Conservation (phyloP, 2,113 vertebrate species). For the Pelusios castaneus region DNA sequence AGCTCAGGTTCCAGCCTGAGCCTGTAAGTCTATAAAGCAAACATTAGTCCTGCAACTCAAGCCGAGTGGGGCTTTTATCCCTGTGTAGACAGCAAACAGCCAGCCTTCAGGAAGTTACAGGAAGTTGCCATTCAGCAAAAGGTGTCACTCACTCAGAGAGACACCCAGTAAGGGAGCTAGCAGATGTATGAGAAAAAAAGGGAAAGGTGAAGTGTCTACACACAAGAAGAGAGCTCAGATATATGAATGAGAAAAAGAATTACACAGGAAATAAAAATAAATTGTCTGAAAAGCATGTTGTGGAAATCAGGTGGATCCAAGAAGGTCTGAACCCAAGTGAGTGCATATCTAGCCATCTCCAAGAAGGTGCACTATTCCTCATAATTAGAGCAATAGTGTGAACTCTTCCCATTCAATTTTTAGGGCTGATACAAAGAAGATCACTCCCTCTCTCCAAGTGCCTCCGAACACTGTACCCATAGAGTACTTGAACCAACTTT, state of each 20-base stretch:
- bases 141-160: not conserved
- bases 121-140: not conserved
- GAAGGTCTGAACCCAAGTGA: not conserved
- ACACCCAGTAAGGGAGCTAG: not conserved
- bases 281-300: not conserved
- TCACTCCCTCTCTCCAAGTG: not conserved
- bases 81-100: too few relatives aligned
- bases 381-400: too few relatives aligned
- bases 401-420: not conserved
- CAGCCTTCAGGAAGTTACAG: too few relatives aligned
- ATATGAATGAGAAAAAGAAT: not conserved
- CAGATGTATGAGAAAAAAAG: not conserved
- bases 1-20: too few relatives aligned
- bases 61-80: too few relatives aligned
- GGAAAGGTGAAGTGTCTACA: not conserved
- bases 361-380: too few relatives aligned
- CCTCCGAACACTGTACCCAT: too few relatives aligned
- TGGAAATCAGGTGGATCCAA: not conserved
- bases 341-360: not conserved
- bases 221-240: not conserved
- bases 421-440: not conserved
- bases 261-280: not conserved
- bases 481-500: not conserved
- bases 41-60: too few relatives aligned
- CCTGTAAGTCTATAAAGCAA: too few relatives aligned